A percentile compares a stretch with the other conserved stretches of the same genome.
These are phyloP conservation scores for Acleris literana DNA, from an alignment of 2,888 invertebrate genomes.

Conservation along the genomic window DNA sequence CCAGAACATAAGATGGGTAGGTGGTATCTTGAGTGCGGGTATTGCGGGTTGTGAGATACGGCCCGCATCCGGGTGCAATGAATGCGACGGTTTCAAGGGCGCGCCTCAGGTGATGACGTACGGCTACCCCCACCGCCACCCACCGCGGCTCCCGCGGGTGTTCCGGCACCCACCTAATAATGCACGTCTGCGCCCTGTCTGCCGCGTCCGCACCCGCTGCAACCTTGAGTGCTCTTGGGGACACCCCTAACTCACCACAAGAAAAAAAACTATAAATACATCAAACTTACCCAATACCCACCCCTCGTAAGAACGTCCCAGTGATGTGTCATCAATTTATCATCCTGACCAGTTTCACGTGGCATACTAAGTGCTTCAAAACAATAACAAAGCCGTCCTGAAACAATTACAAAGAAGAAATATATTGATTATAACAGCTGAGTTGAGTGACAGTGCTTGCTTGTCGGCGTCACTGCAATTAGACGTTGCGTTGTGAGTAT, in stretches of 20 bases:
- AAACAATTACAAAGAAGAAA: constrained; percentile 20
- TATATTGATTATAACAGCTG: constrained; percentile 29
- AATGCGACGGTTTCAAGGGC: constrained; percentile 83
- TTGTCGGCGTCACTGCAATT: constrained; percentile 50
- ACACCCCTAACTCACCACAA: constrained; percentile 56
- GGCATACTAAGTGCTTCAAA: constrained; percentile 8
- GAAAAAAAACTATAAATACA: constrained; percentile 44
- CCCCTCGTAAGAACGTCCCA: constrained; percentile 1
- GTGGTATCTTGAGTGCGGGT: constrained; percentile 65
- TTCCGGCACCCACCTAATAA: constrained; percentile 83
- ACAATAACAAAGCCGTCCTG: constrained; percentile 15
- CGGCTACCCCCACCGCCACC: constrained; percentile 70
- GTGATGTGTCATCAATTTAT: not conserved
- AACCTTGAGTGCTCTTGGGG: constrained; percentile 75
- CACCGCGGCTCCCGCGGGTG: constrained; percentile 71
- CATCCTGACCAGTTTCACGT: not conserved
- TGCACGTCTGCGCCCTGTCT: constrained; percentile 84
- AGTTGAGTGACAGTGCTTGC: constrained; percentile 30
- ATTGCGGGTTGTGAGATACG: constrained; percentile 71
- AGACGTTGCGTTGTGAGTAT: constrained; percentile 56
- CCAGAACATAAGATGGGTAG: constrained; percentile 46
- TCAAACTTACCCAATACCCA: constrained; percentile 18
- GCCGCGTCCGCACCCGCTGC: constrained; percentile 79
- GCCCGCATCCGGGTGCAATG: constrained; percentile 83
- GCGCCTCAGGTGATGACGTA: constrained; percentile 84